Evolutionary conservation across 2,797 vertebrate species (phyloP).

Genomic region (Austrolebias charrua): DNA sequence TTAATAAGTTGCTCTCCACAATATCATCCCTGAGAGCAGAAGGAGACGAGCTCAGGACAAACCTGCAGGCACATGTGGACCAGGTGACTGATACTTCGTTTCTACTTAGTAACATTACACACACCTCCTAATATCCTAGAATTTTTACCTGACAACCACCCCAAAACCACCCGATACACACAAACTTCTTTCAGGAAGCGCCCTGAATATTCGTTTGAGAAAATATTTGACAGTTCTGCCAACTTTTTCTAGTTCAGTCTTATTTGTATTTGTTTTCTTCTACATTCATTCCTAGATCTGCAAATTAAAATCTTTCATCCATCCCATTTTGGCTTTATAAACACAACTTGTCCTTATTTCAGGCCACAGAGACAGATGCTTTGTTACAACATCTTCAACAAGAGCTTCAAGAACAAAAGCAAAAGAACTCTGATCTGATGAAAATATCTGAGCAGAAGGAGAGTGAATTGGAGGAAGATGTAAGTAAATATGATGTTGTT

Average conservation of each 20-base stretch:
- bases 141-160: too few relatives aligned
- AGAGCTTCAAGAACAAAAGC: slow-evolving; percentile 41
- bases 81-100: slow-evolving; percentile 61
- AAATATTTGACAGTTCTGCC: too few relatives aligned
- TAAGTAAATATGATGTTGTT: slow-evolving; percentile 12
- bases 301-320: too few relatives aligned
- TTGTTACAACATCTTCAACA: slow-evolving; percentile 30
- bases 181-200: too few relatives aligned
- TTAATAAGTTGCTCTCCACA: slow-evolving; percentile 56
- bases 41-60: slow-evolving; percentile 73
- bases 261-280: too few relatives aligned
- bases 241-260: too few relatives aligned
- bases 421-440: slow-evolving; percentile 16
- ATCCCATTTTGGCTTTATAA: too few relatives aligned
- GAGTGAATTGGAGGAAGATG: slow-evolving; percentile 12
- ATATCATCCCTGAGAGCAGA: slow-evolving; percentile 71
- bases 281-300: too few relatives aligned
- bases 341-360: neutral
- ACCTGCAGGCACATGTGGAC: slow-evolving; percentile 72
- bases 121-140: too few relatives aligned
- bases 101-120: neutral
- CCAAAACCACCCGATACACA: too few relatives aligned
- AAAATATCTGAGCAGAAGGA: slow-evolving; percentile 24
- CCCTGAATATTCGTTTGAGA: too few relatives aligned
- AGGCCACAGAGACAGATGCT: slow-evolving; percentile 13